phyloP scores from a whole-genome alignment of 1,140 invertebrate species.

The Neoseiulus cucumeris region DNA sequence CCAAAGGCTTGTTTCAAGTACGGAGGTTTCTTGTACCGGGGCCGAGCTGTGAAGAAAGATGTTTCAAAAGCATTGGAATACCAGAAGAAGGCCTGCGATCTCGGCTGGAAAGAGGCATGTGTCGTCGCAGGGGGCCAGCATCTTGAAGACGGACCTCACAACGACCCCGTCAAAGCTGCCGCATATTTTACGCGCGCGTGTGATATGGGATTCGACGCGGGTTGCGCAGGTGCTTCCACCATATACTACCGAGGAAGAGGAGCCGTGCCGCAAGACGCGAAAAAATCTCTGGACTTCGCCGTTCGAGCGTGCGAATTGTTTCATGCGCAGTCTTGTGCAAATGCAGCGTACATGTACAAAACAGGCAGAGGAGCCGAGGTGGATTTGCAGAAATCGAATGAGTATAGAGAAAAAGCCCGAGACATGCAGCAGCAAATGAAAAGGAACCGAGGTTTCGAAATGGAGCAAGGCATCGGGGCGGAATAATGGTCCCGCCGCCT shows the following conservation, averaged over 20 bases:
- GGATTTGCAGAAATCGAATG: slow-evolving; percentile 43
- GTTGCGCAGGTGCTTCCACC: slow-evolving; percentile 56
- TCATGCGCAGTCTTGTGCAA: slow-evolving; percentile 62
- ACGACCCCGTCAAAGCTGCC: slow-evolving; percentile 33
- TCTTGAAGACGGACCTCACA: slow-evolving; percentile 26
- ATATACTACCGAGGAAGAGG: slow-evolving; percentile 48
- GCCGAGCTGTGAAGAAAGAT: slow-evolving; percentile 21
- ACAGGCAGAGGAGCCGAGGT: slow-evolving; percentile 41
- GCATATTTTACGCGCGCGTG: slow-evolving; percentile 48
- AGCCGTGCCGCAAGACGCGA: slow-evolving; percentile 44
- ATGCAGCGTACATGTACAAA: slow-evolving; percentile 58
- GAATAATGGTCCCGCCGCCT: neutral
- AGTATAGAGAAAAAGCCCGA: slow-evolving; percentile 45
- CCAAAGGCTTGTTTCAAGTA: slow-evolving; percentile 63
- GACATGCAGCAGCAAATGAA: slow-evolving; percentile 44
- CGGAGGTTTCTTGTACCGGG: slow-evolving; percentile 40
- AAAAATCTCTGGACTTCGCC: slow-evolving; percentile 50
- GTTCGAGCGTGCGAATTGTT: slow-evolving; percentile 52
- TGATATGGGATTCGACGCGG: slow-evolving; percentile 38
- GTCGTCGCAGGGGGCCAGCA: slow-evolving; percentile 51
- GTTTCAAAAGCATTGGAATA: slow-evolving; percentile 39
- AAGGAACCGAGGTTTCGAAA: slow-evolving; percentile 22
- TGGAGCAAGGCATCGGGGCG: slow-evolving; percentile 6
- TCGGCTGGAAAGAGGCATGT: slow-evolving; percentile 44
- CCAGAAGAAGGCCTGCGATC: slow-evolving; percentile 53